Evolutionary conservation across 2,797 vertebrate genomes (phyloP).

Genomic region (Hyperoplus immaculatus): DNA sequence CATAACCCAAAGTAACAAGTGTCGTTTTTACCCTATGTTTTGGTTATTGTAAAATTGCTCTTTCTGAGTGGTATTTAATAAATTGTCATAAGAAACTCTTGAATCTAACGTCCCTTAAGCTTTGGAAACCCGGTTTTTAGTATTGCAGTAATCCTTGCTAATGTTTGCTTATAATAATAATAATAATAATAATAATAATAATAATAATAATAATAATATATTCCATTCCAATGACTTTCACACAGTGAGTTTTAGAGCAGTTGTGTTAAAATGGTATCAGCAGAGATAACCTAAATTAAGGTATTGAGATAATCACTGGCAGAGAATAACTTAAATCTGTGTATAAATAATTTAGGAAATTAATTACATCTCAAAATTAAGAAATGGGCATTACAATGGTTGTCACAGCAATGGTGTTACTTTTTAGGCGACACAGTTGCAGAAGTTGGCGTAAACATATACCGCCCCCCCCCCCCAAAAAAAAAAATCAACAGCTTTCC

Average conservation of each 20-base stretch:
- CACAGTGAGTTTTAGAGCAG: background rate
- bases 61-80: too few species aligned
- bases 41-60: too few species aligned
- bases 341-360: background rate
- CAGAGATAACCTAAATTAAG: background rate
- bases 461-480: background rate
- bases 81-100: too few species aligned
- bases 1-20: too few species aligned
- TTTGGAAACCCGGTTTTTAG: too few species aligned
- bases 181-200: too few species aligned
- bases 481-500: conserved; percentile 16
- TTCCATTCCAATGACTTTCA: background rate
- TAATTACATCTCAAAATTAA: conserved; percentile 3
- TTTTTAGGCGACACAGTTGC: conserved; percentile 10
- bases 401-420: background rate
- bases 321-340: background rate
- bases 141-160: too few species aligned
- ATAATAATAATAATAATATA: background rate
- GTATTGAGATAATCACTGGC: background rate
- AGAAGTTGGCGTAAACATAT: conserved; percentile 24
- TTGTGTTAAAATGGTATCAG: background rate
- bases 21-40: too few species aligned
- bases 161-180: too few species aligned
- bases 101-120: too few species aligned
- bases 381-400: conserved; percentile 13